phyloP scores from a whole-genome alignment of 1,140 invertebrate species.

The Phenacoccus solenopsis region DNA sequence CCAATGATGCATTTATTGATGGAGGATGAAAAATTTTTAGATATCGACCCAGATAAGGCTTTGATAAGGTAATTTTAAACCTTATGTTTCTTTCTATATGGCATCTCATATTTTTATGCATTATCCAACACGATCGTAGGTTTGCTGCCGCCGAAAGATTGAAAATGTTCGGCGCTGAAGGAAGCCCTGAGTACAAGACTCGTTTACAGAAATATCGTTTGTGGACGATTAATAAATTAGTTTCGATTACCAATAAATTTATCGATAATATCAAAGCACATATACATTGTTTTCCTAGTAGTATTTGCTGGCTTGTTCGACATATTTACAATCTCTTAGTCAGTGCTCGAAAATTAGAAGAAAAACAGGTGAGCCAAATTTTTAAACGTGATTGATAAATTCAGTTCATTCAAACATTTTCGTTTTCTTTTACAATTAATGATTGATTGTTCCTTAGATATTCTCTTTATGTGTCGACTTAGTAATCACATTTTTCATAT shows the following conservation, averaged over 20 bases:
- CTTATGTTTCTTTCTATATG: neutral
- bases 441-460: conserved; percentile 40
- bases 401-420: too few relatives aligned
- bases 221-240: conserved; percentile 68
- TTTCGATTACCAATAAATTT: conserved; percentile 66
- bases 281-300: conserved; percentile 81
- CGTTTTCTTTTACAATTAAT: too few relatives aligned
- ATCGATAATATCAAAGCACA: conserved; percentile 72
- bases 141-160: conserved; percentile 54
- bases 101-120: conserved; percentile 21
- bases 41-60: conserved; percentile 82
- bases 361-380: conserved; percentile 47
- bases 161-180: conserved; percentile 60
- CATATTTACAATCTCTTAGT: conserved; percentile 58
- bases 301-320: conserved; percentile 61
- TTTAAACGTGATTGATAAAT: too few relatives aligned
- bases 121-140: too few relatives aligned
- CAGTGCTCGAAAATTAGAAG: conserved; percentile 45
- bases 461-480: conserved; percentile 79
- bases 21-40: conserved; percentile 83
- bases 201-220: conserved; percentile 62
- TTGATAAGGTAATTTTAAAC: conserved; percentile 37
- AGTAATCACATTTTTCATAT: conserved; percentile 88
- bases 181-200: conserved; percentile 48
- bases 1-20: conserved; percentile 86